Base-by-base conservation (phyloP, 1,140 invertebrate species). In the Euschistus heros region DNA sequence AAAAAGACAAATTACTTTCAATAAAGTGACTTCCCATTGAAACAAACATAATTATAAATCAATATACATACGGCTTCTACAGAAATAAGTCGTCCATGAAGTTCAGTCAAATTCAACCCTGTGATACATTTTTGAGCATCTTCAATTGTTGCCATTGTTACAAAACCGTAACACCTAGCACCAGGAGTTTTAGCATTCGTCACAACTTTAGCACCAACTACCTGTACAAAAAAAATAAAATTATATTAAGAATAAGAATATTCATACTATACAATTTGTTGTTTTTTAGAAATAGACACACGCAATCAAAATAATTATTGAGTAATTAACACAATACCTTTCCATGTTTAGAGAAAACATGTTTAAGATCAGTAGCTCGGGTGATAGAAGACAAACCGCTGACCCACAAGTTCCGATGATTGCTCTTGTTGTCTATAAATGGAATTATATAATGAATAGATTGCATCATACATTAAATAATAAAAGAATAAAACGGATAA, bases 131-230 rank as follows among this genome's bases (percentile, higher is more conserved):
- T 88, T 20, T 86, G 83, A 7, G 92, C 92, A 77, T 96, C 93
- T 67, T 90, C 88, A 44, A 85, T 82, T 22, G 86, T 87, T 1
- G 86, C 86, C 91, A 97, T 95, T 0, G 92, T 95, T 3, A 97
- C 91, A 75, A 94, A 95, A 33, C 94, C 94, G 75, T 94, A 97
- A 75, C 92, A 96, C 62, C 90, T 83, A 20, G 91, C 87, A 22
- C 92, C 92, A 2, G 93, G 92, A 27, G 88, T 91, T 63, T 86
- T 82, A 1, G 93, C 91, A 77, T 94, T 96, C 1, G 92, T 95
- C 0, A 97, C 94, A n/a, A 97, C 89, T 79, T 97, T 97, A 0
- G 93, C 93, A 62, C 91, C 92, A 72, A 94, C 74, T 15, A 84
- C 80, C 80, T 82, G 66, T 55, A 69, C 42, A 33, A 13, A 59